These are phyloP conservation scores for Tenthredo distinguenda DNA, from an alignment of 2,888 invertebrate species.

Conservation along the genomic window DNA sequence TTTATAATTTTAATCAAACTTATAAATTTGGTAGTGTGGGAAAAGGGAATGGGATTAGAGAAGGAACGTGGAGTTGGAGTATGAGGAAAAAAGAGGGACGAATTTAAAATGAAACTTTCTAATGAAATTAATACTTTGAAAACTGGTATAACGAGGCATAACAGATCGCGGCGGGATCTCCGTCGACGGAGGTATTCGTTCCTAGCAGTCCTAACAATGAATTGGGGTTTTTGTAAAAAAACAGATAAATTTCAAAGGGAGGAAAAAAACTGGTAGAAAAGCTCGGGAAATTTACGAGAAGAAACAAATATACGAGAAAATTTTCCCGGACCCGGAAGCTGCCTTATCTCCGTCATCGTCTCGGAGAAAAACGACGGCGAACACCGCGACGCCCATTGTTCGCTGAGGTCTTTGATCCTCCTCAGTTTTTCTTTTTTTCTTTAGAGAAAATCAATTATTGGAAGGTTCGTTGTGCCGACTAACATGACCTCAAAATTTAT, in stretches of 20 bases:
- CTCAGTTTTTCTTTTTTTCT: slow-evolving; percentile 21
- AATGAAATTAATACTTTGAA: slow-evolving; percentile 38
- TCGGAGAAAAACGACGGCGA: slow-evolving; percentile 43
- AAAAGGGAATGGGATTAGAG: background rate
- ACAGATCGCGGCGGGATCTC: background rate
- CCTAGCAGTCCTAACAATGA: slow-evolving; percentile 8
- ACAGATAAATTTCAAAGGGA: slow-evolving; percentile 25
- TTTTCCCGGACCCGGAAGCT: slow-evolving; percentile 14
- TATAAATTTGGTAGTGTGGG: background rate
- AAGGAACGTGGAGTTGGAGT: background rate
- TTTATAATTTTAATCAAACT: slow-evolving; percentile 41
- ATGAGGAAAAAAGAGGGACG: background rate
- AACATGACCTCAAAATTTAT: slow-evolving; percentile 43
- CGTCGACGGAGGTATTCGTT: background rate
- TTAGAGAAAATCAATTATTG: slow-evolving; percentile 55
- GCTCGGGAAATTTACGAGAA: slow-evolving; percentile 16
- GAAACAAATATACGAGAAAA: slow-evolving; percentile 22
- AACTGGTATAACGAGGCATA: slow-evolving; percentile 32
- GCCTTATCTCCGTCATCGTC: slow-evolving; percentile 48
- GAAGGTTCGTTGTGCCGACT: background rate
- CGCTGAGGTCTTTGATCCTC: slow-evolving; percentile 41
- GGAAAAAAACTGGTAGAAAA: background rate
- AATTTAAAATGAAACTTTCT: slow-evolving; percentile 21
- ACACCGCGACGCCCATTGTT: slow-evolving; percentile 47
- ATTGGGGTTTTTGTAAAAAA: background rate